Conservation (phyloP, 2,113 vertebrate species). For the Thomomys bottae region DNA sequence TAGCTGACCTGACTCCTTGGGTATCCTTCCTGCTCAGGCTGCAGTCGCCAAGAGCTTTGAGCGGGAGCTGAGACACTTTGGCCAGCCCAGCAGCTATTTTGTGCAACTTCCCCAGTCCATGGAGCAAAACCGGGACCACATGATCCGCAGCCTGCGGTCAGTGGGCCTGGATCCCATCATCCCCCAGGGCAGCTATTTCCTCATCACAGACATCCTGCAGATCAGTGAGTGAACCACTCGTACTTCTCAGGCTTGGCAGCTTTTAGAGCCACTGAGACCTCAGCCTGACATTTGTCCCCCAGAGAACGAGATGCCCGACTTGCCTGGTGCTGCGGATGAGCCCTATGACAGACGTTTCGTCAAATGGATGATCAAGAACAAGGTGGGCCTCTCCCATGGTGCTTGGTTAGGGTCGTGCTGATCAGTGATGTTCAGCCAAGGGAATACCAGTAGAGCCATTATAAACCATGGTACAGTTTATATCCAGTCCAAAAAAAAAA, state of each 20-base stretch:
- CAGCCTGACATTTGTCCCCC: conserved; percentile 56
- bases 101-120: conserved; percentile 86
- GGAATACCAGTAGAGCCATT: fast-evolving
- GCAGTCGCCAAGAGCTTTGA: conserved; percentile 91
- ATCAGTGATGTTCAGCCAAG: not conserved
- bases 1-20: not conserved
- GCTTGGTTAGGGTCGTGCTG: not conserved
- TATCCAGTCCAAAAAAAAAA: too few relatives aligned
- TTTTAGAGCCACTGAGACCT: not conserved
- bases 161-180: conserved; percentile 91
- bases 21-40: conserved; percentile 83
- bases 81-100: conserved; percentile 93
- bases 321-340: conserved; percentile 76
- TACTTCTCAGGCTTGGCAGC: too few relatives aligned
- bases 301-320: conserved; percentile 88
- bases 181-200: conserved; percentile 94
- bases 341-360: conserved; percentile 90
- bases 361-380: conserved; percentile 94
- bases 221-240: conserved; percentile 89
- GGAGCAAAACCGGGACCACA: conserved; percentile 87
- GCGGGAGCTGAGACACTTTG: conserved; percentile 86
- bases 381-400: conserved; percentile 8
- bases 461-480: not conserved
- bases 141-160: conserved; percentile 86
- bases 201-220: conserved; percentile 92